phyloP scores from a whole-genome alignment of 2,888 invertebrate genomes.

The Tolmerus cingulatus region DNA sequence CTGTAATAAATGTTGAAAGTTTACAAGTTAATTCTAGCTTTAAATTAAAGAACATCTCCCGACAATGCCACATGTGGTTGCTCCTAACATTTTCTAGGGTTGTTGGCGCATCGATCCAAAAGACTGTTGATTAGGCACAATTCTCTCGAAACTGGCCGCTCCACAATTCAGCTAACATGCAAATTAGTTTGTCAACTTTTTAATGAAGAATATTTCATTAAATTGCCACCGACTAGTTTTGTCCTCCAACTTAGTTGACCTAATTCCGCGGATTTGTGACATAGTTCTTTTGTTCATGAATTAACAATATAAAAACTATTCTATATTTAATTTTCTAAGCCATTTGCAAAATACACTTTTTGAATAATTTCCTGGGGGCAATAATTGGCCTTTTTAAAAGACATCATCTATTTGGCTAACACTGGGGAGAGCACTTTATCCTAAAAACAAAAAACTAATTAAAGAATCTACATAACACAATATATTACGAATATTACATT shows the following conservation, averaged over 20 bases:
- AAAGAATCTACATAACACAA: too few relatives aligned
- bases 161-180: neutral
- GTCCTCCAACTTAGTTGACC: neutral
- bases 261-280: neutral
- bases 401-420: too few relatives aligned
- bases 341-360: too few relatives aligned
- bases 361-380: neutral
- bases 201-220: slow-evolving; percentile 22
- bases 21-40: slow-evolving; percentile 23
- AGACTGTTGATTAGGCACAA: slow-evolving; percentile 16
- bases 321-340: neutral
- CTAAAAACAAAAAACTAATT: too few relatives aligned
- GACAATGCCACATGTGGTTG: slow-evolving; percentile 6
- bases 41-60: slow-evolving; percentile 14
- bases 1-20: slow-evolving; percentile 26
- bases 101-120: neutral
- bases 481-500: too few relatives aligned
- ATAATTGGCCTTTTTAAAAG: too few relatives aligned
- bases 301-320: neutral
- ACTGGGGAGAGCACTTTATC: too few relatives aligned
- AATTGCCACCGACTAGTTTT: neutral
- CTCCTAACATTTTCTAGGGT: slow-evolving; percentile 3
- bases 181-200: slow-evolving; percentile 19
- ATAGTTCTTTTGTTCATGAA: neutral
- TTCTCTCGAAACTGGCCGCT: neutral